Conservation (phyloP, 1,140 invertebrate species). For the Brachionus calyciflorus region DNA sequence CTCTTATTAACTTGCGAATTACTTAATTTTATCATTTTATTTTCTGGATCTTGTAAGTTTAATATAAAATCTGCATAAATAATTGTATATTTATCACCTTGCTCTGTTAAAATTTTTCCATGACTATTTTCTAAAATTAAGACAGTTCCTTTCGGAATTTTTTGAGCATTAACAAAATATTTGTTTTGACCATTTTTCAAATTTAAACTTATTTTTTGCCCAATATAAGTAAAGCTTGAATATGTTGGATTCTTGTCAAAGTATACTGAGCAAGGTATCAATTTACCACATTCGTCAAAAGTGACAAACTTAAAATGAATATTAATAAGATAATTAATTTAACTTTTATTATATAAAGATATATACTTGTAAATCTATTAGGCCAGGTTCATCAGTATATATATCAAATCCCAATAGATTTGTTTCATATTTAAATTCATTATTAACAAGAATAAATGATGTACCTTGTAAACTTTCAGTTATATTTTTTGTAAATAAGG, state of each 20-base stretch:
- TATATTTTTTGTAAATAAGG: neutral
- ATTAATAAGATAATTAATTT: too few species aligned
- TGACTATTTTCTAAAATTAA: neutral
- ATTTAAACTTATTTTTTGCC: neutral
- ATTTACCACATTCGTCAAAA: neutral
- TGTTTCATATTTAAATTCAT: constrained; percentile 13
- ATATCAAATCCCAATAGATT: constrained; percentile 5
- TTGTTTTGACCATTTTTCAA: neutral
- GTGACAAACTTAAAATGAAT: neutral
- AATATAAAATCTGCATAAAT: constrained; percentile 1
- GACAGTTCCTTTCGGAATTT: neutral
- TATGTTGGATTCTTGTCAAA: neutral
- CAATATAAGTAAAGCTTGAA: neutral
- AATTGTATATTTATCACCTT: too few species aligned
- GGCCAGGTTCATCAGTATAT: neutral
- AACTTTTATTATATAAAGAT: too few species aligned
- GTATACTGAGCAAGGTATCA: neutral
- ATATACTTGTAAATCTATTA: too few species aligned
- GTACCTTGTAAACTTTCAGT: too few species aligned
- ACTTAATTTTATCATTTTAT: neutral
- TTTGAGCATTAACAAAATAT: neutral
- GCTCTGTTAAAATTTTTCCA: neutral
- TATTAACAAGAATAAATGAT: neutral
- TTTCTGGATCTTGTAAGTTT: too few species aligned
- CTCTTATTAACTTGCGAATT: neutral